Conservation (phyloP, 2,113 vertebrate species). For the Gobiocypris rarus region DNA sequence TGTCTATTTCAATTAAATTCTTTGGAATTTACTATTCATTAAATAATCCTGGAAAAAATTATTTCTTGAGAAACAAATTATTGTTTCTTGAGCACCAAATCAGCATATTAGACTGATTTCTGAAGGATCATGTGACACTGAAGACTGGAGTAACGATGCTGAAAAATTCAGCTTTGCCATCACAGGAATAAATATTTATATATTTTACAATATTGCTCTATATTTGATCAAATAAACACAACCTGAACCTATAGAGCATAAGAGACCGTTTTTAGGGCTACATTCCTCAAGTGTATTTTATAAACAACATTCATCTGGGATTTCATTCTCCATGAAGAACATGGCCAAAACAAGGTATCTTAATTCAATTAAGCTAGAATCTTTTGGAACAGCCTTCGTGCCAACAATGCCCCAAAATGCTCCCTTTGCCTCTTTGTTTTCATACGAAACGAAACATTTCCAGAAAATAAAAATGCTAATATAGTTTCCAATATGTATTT, state of each 20-base stretch:
- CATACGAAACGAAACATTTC: too few species aligned
- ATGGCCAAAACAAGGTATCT: not conserved
- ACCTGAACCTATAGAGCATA: too few species aligned
- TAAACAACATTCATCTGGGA: not conserved
- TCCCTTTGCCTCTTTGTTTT: not conserved
- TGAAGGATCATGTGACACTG: not conserved
- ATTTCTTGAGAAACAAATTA: too few species aligned
- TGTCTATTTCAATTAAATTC: not conserved
- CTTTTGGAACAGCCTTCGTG: too few species aligned
- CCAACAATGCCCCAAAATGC: not conserved
- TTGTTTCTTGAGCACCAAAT: not conserved
- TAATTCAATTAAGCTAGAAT: not conserved
- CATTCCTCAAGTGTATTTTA: not conserved
- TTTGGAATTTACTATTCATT: not conserved
- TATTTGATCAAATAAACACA: too few species aligned
- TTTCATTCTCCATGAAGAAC: not conserved
- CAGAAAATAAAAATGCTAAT: too few species aligned
- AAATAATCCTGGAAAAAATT: not conserved
- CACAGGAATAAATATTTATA: not conserved
- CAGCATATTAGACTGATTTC: too few species aligned
- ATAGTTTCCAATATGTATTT: too few species aligned
- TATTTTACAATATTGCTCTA: not conserved
- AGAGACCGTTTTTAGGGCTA: not conserved
- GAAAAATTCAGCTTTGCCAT: not conserved
- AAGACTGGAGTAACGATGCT: not conserved